phyloP scores from a whole-genome alignment of 2,797 vertebrate genomes.

The Notolabrus celidotus region DNA sequence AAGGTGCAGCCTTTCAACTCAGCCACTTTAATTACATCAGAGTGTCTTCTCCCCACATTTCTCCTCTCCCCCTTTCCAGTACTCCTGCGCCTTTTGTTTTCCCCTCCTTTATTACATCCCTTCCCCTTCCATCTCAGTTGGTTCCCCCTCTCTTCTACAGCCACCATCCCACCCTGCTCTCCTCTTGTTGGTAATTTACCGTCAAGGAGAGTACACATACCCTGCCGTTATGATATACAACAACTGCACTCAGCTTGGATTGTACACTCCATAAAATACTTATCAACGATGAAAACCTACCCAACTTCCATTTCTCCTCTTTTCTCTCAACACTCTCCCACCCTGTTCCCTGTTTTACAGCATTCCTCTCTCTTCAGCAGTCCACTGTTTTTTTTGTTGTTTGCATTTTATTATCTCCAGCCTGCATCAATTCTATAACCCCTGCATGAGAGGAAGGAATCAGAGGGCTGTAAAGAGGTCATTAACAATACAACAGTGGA shows the following conservation, averaged over 20 bases:
- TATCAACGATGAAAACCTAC: constrained; percentile 26
- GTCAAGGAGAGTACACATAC: constrained; percentile 52
- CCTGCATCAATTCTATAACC: constrained; percentile 54
- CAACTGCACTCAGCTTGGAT: constrained; percentile 43
- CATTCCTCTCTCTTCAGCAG: neutral
- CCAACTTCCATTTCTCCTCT: constrained; percentile 3
- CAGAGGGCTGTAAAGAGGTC: constrained; percentile 49
- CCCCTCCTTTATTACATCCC: constrained; percentile 27
- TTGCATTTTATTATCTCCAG: constrained; percentile 51
- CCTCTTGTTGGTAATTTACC: constrained; percentile 53
- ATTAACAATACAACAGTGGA: constrained; percentile 12
- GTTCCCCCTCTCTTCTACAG: constrained; percentile 20
- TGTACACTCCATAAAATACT: constrained; percentile 36
- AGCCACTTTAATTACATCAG: constrained; percentile 77
- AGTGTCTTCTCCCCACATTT: constrained; percentile 52
- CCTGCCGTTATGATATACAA: constrained; percentile 46
- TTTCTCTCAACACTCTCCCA: constrained; percentile 6
- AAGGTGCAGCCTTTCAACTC: constrained; percentile 67
- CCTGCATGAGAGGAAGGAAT: constrained; percentile 39
- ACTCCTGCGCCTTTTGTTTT: constrained; percentile 44
- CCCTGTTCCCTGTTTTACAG: constrained; percentile 2
- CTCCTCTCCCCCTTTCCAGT: constrained; percentile 33
- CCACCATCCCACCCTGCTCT: constrained; percentile 20
- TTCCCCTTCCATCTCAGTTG: constrained; percentile 17
- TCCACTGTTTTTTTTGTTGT: constrained; percentile 21